A percentile compares a stretch with the other conserved stretches of the same genome.
These are phyloP conservation scores for Hippotragus niger DNA, from an alignment of 2,113 vertebrate species.

Conservation along the genomic window DNA sequence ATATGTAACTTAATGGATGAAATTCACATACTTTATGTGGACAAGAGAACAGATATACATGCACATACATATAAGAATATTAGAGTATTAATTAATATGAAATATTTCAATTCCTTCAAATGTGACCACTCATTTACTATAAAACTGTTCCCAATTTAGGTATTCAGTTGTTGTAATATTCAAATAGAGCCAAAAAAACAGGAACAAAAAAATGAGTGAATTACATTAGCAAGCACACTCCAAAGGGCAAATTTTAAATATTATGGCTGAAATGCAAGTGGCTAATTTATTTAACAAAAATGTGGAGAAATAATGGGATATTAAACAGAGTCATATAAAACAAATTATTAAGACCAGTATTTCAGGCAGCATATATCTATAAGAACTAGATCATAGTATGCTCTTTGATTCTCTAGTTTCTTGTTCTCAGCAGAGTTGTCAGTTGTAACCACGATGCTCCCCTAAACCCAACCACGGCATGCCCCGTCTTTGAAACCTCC, in stretches of 20 bases:
- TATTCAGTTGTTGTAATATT: neutral
- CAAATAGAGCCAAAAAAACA: neutral
- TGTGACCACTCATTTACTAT: neutral
- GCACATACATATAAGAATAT: neutral
- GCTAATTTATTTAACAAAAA: neutral
- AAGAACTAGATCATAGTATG: neutral
- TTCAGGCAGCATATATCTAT: neutral
- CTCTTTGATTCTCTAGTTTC: neutral
- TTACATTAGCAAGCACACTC: neutral
- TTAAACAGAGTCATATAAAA: neutral
- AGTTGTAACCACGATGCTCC: neutral
- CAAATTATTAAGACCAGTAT: neutral
- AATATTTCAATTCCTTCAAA: neutral
- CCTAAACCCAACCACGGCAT: fast-evolving
- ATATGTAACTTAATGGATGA: neutral
- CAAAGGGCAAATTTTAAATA: neutral
- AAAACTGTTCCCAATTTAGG: neutral
- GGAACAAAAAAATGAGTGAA: neutral
- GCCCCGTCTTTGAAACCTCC: neutral
- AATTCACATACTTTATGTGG: neutral
- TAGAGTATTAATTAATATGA: neutral
- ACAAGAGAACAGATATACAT: neutral
- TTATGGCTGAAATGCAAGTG: neutral
- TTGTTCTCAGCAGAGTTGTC: neutral
- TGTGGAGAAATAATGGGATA: neutral